These are phyloP conservation scores for Nerophis lumbriciformis DNA, from an alignment of 2,113 vertebrate species.

Conservation along the genomic window DNA sequence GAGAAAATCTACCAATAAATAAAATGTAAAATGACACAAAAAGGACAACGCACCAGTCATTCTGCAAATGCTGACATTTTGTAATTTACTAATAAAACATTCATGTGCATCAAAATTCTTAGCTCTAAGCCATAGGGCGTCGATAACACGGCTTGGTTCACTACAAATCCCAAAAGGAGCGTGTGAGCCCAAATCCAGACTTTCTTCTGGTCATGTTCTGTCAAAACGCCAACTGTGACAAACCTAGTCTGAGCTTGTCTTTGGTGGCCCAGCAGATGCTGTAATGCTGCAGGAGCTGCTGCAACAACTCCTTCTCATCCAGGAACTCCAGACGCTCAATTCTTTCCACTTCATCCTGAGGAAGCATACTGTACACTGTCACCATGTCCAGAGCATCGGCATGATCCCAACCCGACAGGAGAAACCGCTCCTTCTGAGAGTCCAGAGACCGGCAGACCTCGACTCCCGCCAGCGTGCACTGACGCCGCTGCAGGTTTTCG, in stretches of 20 bases:
- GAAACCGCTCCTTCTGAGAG: slow-evolving; percentile 86
- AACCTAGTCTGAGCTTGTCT: slow-evolving; percentile 76
- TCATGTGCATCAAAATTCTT: no score
- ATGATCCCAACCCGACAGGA: slow-evolving; percentile 82
- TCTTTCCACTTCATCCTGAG: slow-evolving; percentile 82
- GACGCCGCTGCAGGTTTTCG: slow-evolving; percentile 90
- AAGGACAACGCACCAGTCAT: not conserved
- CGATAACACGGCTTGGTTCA: not conserved
- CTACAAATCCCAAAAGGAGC: not conserved
- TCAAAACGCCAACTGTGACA: slow-evolving; percentile 3
- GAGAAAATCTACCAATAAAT: not conserved
- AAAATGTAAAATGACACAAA: not conserved
- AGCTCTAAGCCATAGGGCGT: not conserved
- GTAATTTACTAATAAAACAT: not conserved
- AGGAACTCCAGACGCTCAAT: slow-evolving; percentile 93
- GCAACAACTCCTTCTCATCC: slow-evolving; percentile 89
- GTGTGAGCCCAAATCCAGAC: not conserved
- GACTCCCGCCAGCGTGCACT: slow-evolving; percentile 88
- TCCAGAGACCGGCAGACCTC: slow-evolving; percentile 85
- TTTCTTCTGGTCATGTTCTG: not conserved
- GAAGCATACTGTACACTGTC: slow-evolving; percentile 83
- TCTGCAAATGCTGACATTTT: not conserved
- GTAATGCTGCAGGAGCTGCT: slow-evolving; percentile 95
- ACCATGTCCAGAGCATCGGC: slow-evolving; percentile 87
- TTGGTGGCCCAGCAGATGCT: slow-evolving; percentile 92